These are phyloP conservation scores for Acanthaster planci DNA, from an alignment of 35 echinoderm and acorn worm genomes.

Conservation along the genomic window DNA sequence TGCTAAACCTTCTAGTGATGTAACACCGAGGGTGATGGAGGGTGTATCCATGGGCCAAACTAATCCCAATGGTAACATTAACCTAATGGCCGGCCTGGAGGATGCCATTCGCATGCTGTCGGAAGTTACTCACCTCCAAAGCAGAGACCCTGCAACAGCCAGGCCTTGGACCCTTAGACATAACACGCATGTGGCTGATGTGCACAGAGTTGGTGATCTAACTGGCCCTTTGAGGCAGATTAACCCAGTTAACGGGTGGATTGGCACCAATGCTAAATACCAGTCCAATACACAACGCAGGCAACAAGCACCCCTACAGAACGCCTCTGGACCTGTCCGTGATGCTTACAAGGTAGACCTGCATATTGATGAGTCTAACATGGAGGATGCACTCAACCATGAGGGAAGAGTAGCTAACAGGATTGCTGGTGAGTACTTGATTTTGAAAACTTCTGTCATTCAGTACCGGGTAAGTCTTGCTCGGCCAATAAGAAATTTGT, in stretches of 20 bases:
- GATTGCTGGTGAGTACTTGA: slow-evolving; percentile 41
- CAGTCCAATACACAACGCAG: slow-evolving; percentile 42
- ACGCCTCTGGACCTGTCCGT: not conserved
- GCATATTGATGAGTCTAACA: slow-evolving; percentile 60
- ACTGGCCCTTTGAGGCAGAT: slow-evolving; percentile 23
- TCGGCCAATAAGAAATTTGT: too few relatives aligned
- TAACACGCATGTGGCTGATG: slow-evolving; percentile 30
- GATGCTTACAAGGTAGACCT: slow-evolving; percentile 33
- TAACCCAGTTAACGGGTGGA: slow-evolving; percentile 44
- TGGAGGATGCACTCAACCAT: slow-evolving; percentile 33
- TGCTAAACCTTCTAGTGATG: not conserved
- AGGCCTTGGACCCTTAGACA: not conserved
- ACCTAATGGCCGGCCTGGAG: slow-evolving; percentile 49
- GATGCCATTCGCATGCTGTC: slow-evolving; percentile 63
- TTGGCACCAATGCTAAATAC: slow-evolving; percentile 23
- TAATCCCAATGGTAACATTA: slow-evolving; percentile 17
- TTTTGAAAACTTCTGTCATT: too few relatives aligned
- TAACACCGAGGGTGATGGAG: not conserved
- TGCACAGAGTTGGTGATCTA: slow-evolving; percentile 22
- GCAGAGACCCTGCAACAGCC: slow-evolving; percentile 13
- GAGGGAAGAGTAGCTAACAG: slow-evolving; percentile 41
- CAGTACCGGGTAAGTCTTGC: too few relatives aligned
- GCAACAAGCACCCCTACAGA: slow-evolving; percentile 31
- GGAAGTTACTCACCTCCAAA: slow-evolving; percentile 41
- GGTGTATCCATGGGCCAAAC: not conserved